phyloP scores from a whole-genome alignment of 1,140 invertebrate species.

The Hetaerina americana region DNA sequence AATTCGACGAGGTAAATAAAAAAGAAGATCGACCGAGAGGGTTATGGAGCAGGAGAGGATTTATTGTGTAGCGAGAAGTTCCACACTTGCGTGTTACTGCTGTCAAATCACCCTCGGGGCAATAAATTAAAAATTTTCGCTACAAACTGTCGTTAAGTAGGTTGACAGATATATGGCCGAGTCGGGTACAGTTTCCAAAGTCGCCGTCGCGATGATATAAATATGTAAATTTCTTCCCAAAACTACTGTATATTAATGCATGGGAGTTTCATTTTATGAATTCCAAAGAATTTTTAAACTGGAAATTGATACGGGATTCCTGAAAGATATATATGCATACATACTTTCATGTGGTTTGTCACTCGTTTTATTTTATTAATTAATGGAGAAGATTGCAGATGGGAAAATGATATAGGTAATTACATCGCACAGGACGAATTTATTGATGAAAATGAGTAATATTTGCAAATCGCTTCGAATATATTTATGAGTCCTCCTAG shows the following conservation, averaged over 20 bases:
- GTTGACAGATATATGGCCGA: background rate
- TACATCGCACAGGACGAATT: too few species aligned
- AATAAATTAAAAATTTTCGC: background rate
- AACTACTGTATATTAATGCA: background rate
- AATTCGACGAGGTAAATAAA: background rate
- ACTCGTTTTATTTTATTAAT: too few species aligned
- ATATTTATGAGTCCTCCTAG: too few species aligned
- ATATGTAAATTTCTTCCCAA: background rate
- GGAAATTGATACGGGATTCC: too few species aligned
- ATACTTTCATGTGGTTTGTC: too few species aligned
- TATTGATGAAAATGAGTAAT: too few species aligned
- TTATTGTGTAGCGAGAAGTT: background rate
- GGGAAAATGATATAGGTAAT: too few species aligned
- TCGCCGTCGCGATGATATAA: background rate
- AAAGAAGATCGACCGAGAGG: background rate
- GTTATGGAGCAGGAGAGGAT: background rate
- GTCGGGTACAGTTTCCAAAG: background rate
- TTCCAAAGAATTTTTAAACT: too few species aligned
- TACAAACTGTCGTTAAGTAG: background rate
- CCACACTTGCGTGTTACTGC: background rate
- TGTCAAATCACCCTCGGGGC: background rate
- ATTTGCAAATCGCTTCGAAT: too few species aligned
- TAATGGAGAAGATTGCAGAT: too few species aligned
- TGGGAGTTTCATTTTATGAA: too few species aligned
- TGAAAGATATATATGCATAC: too few species aligned